phyloP scores from a whole-genome alignment of 2,797 vertebrate species.

The Bufotes viridis region DNA sequence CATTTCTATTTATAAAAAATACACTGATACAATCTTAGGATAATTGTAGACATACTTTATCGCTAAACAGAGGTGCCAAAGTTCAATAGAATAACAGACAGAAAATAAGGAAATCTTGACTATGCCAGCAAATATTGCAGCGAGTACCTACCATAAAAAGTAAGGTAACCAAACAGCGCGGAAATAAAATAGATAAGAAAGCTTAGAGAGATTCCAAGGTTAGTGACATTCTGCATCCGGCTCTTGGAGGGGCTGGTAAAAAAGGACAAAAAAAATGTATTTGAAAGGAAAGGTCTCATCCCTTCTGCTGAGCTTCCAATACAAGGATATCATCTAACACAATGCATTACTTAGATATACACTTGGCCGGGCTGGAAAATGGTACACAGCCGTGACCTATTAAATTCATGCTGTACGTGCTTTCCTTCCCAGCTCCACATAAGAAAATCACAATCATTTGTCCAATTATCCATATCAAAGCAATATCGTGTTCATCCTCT shows the following conservation, averaged over 20 bases:
- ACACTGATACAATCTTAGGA: too few relatives aligned
- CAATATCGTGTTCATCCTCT: background rate
- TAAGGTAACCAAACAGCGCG: slow-evolving; percentile 94
- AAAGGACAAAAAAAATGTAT: slow-evolving; percentile 19
- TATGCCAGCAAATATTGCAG: background rate
- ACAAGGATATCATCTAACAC: background rate
- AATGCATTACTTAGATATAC: background rate
- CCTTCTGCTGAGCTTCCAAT: background rate
- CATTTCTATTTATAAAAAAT: too few relatives aligned
- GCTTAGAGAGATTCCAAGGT: slow-evolving; percentile 86
- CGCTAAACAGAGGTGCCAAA: background rate
- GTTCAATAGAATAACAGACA: background rate
- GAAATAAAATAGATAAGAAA: slow-evolving; percentile 88
- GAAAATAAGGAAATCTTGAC: background rate
- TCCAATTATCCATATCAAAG: background rate
- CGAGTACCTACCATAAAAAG: slow-evolving; percentile 87
- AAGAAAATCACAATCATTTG: background rate
- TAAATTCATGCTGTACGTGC: background rate
- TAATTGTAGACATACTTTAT: too few relatives aligned
- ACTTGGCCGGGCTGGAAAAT: background rate
- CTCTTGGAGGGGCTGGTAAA: slow-evolving; percentile 85
- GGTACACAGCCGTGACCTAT: background rate
- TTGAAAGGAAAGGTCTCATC: background rate
- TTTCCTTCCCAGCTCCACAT: background rate
- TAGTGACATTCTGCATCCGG: slow-evolving; percentile 89